Percentiles rank a stretch among this genome's conserved stretches.
These are phyloP conservation scores for Melanotaenia parkinsoni DNA, from an alignment of 2,797 vertebrate genomes.

Conservation along the genomic window DNA sequence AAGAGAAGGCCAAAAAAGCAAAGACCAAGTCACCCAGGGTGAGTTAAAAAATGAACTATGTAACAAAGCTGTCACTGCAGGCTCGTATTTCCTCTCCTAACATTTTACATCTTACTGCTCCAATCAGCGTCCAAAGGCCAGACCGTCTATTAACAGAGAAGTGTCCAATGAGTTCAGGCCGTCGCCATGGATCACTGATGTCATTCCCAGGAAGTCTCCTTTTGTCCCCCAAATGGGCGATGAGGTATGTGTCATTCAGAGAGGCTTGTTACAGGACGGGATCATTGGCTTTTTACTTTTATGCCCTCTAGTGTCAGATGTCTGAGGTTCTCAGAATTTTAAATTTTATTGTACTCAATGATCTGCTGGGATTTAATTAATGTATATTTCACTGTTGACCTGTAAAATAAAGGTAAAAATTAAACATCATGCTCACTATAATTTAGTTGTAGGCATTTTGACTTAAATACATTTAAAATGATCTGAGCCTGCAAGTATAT, in stretches of 20 bases:
- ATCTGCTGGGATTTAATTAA: no score
- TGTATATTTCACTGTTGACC: no score
- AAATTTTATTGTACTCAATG: background rate
- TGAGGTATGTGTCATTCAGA: constrained; percentile 83
- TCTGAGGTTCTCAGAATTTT: background rate
- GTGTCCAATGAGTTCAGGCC: constrained; percentile 91
- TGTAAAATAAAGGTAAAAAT: no score
- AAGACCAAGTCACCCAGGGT: constrained; percentile 81
- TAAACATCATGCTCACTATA: no score
- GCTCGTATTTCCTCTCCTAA: background rate
- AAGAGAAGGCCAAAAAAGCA: constrained; percentile 75
- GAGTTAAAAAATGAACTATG: constrained; percentile 56
- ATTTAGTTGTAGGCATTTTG: background rate
- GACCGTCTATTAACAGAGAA: constrained; percentile 83
- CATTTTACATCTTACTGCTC: constrained; percentile 12
- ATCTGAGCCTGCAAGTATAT: background rate
- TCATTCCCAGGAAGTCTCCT: constrained; percentile 93
- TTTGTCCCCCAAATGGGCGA: constrained; percentile 99
- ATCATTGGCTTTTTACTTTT: background rate
- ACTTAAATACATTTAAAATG: background rate
- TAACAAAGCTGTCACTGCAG: background rate
- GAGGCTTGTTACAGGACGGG: background rate
- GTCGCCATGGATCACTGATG: constrained; percentile 94
- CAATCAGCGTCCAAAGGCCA: constrained; percentile 76
- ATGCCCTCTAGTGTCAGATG: background rate